Base-by-base conservation (phyloP, 2,888 invertebrate genomes). In the Cyrtodaria siliqua region DNA sequence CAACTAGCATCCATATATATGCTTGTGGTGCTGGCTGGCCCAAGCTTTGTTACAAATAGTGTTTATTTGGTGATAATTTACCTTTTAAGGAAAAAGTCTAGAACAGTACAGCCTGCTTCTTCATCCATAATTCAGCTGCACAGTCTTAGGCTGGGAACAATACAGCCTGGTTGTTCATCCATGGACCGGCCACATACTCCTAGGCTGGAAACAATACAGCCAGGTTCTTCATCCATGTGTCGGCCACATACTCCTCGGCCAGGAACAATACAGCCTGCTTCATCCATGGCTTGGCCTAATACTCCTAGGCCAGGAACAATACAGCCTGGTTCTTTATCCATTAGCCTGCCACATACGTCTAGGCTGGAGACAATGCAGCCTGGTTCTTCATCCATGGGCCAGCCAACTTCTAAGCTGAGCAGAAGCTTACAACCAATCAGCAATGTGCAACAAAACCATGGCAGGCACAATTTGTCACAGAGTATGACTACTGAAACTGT, bases 1-100 rank as follows among this genome's bases (percentile, higher is more conserved):
- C 24, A 14, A 3, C 29, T 12, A 23, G 52, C 24, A 3, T 62
- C 50, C 24, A 18, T 62, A 4, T 50, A 38, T n/a, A 33, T 62
- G 52, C 8, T 62, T 2, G 8, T 50, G 1, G n/a, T 52, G 18
- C 16, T 62, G 33, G 23, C 14, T 33, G 23, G 23, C 12, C 62
- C 62, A n/a, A 62, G 40, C 23, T 8, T 38, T 12, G 0, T 50
- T 16, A 62, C 62, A 16, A 38, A 50, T 1, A 12, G 18, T 16
- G 52, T 62, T 20, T 62, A 62, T 26, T n/a, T 49, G 1, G 24
- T 12, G 9, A n/a, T 50, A 4, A 2, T 62, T 16, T 4, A 20
- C 38, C 3, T 23, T 18, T 40, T 62, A 38, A 8, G 40, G 8
- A 38, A 38, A 38, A 8, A 38, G 8, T 8, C 40, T 8, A 38